phyloP scores from a whole-genome alignment of 2,888 invertebrate genomes.

The Leucania comma region DNA sequence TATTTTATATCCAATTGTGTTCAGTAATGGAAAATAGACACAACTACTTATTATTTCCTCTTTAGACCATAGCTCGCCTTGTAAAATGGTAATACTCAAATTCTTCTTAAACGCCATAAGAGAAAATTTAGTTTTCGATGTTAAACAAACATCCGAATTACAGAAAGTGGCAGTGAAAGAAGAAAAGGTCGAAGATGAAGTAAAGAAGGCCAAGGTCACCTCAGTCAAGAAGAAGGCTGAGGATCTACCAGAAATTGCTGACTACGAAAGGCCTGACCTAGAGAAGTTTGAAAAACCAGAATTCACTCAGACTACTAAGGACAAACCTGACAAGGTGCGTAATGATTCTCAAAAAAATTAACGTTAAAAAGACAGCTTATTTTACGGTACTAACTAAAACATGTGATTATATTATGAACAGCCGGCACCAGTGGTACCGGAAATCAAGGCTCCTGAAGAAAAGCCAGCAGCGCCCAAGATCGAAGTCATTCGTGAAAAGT shows the following conservation, averaged over 20 bases:
- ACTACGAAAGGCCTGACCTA: constrained; percentile 94
- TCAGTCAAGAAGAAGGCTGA: constrained; percentile 89
- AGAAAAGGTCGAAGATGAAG: constrained; percentile 86
- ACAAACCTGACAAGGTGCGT: constrained; percentile 81
- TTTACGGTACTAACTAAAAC: background rate
- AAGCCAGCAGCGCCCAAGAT: constrained; percentile 94
- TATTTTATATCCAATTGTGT: too few relatives aligned
- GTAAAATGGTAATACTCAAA: background rate
- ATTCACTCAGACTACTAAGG: constrained; percentile 87
- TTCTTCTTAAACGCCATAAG: background rate
- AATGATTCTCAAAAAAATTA: constrained; percentile 71
- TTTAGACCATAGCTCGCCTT: background rate
- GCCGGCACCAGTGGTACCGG: constrained; percentile 90
- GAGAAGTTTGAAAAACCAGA: constrained; percentile 92
- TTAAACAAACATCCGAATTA: constrained; percentile 65
- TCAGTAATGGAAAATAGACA: background rate
- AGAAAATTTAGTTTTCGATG: constrained; percentile 6
- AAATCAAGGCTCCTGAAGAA: constrained; percentile 93
- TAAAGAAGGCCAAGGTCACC: constrained; percentile 86
- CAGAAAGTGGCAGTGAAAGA: constrained; percentile 88
- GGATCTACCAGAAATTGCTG: constrained; percentile 92
- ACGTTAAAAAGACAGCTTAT: background rate
- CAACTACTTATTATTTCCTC: background rate
- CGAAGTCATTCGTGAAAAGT: constrained; percentile 96
- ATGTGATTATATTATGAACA: constrained; percentile 49